Evolutionary conservation across 2,888 invertebrate genomes (phyloP).

Genomic region (Gymnocheta viridis): DNA sequence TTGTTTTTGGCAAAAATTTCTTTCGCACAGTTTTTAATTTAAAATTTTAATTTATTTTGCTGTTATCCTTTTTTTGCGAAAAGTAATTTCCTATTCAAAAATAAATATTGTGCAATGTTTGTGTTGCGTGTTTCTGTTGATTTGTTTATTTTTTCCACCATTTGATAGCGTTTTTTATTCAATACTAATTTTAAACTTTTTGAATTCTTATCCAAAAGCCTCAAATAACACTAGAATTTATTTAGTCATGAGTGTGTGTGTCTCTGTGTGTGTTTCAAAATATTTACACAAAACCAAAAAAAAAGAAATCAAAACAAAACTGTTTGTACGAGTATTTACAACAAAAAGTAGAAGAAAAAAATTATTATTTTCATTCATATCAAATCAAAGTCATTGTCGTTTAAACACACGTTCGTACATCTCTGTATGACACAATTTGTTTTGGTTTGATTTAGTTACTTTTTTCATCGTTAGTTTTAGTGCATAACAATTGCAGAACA

Average conservation of each 20-base stretch:
- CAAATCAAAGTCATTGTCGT: constrained; percentile 66
- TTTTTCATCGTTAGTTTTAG: background rate
- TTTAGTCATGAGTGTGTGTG: background rate
- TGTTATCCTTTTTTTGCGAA: constrained; percentile 35
- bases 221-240: constrained; percentile 48
- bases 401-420: constrained; percentile 22
- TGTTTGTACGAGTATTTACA: no score
- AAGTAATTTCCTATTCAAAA: background rate
- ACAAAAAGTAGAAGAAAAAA: background rate
- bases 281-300: constrained; percentile 9
- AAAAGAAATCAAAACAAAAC: background rate
- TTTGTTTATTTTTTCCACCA: constrained; percentile 33
- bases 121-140: constrained; percentile 13
- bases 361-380: constrained; percentile 52
- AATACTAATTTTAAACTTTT: constrained; percentile 60
- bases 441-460: constrained; percentile 20
- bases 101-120: constrained; percentile 12
- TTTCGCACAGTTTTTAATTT: background rate
- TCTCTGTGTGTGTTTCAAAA: background rate
- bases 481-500: constrained; percentile 4
- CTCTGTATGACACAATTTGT: constrained; percentile 33
- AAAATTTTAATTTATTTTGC: background rate
- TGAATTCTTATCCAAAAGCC: constrained; percentile 58
- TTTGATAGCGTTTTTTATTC: constrained; percentile 58
- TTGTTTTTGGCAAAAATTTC: constrained; percentile 1